Conservation (phyloP, 2,888 invertebrate genomes). For the Drosophila setosimentum region DNA sequence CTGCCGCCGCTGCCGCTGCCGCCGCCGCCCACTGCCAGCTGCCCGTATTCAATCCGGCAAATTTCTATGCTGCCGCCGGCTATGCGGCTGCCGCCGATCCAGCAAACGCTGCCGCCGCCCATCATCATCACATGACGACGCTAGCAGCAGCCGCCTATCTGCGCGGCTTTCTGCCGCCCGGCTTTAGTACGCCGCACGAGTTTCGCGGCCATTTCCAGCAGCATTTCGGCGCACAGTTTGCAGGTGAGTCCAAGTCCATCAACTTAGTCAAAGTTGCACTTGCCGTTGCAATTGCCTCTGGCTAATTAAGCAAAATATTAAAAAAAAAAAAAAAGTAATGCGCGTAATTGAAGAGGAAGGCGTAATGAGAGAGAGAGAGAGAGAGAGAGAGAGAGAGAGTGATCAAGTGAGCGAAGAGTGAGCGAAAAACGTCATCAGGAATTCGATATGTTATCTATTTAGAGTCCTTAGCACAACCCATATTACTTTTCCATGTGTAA, state of each 20-base stretch:
- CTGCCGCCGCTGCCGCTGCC: conserved; percentile 84
- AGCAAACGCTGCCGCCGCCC: conserved; percentile 82
- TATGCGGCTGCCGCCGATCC: conserved; percentile 84
- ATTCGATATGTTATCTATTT: neutral
- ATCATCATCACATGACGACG: conserved; percentile 85
- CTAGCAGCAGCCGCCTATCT: conserved; percentile 84
- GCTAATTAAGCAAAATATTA: conserved; percentile 24
- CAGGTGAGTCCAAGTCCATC: conserved; percentile 59
- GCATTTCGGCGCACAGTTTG: conserved; percentile 85
- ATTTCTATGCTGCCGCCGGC: conserved; percentile 85
- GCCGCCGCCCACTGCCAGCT: conserved; percentile 84
- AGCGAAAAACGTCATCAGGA: neutral
- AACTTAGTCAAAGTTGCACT: neutral
- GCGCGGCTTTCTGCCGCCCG: conserved; percentile 84
- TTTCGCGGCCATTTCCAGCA: conserved; percentile 85
- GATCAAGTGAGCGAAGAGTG: neutral
- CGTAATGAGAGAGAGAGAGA: neutral
- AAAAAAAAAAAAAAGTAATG: neutral
- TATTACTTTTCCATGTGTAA: neutral
- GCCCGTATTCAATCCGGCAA: conserved; percentile 85
- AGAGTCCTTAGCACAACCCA: neutral
- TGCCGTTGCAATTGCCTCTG: conserved; percentile 2
- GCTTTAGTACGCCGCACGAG: conserved; percentile 85
- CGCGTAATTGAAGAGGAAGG: neutral
- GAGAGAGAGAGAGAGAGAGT: neutral